Evolutionary conservation across 2,113 vertebrate species (phyloP).

Genomic region (Hoplias malabaricus): DNA sequence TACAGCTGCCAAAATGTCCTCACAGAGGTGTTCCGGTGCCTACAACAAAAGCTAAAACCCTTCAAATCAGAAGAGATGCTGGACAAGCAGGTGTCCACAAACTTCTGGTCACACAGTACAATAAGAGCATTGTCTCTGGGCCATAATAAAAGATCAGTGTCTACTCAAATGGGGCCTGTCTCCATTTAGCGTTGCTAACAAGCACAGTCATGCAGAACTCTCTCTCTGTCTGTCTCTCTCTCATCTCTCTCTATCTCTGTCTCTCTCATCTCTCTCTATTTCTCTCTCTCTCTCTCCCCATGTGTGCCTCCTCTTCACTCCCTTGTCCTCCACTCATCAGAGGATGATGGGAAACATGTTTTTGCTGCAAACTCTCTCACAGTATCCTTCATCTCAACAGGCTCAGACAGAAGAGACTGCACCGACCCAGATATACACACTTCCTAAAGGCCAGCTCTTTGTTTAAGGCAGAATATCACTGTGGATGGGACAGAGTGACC

Average conservation of each 20-base stretch:
- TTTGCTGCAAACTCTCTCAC: neutral
- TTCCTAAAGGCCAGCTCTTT: too few relatives aligned
- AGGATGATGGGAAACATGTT: neutral
- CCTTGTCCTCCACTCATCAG: conserved; percentile 36
- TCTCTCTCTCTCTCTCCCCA: conserved; percentile 27
- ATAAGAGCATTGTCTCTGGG: neutral
- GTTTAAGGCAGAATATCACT: too few relatives aligned
- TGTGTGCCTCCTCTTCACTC: neutral
- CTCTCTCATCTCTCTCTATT: neutral
- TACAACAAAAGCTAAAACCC: too few relatives aligned
- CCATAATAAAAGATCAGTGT: neutral
- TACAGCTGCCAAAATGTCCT: too few relatives aligned
- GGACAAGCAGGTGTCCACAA: too few relatives aligned
- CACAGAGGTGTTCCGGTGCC: too few relatives aligned
- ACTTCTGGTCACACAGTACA: neutral
- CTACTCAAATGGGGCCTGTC: neutral
- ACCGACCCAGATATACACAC: neutral
- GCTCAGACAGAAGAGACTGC: neutral
- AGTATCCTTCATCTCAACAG: neutral
- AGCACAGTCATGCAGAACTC: neutral
- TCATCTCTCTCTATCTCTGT: neutral
- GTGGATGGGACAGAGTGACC: too few relatives aligned
- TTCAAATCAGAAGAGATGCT: too few relatives aligned
- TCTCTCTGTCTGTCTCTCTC: neutral
- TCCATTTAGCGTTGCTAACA: conserved; percentile 14